Base-by-base conservation (phyloP, 37 sponge, comb jelly and placozoan species). In the Lycopodina hypogea region DNA sequence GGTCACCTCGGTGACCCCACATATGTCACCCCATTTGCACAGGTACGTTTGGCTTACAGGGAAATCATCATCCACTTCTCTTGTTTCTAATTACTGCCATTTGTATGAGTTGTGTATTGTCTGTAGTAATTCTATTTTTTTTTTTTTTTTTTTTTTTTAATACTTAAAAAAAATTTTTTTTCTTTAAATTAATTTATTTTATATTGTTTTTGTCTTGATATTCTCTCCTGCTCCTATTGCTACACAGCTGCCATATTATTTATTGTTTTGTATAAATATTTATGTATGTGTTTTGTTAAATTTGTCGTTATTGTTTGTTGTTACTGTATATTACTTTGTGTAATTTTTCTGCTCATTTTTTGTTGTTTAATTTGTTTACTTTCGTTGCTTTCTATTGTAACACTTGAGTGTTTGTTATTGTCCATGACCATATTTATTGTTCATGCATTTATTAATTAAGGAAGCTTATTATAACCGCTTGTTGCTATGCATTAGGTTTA, bases 1-100 rank as follows among this genome's bases (percentile, higher is more conserved):
- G 71, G 86, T 45, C 73, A 78, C 62, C 29, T 78, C 24, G 83
- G 79, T 3, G 90, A 90, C 22, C 83, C 81, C 48, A 78, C 75
- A 9, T 85, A 72, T 57, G 38, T 85, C 78, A 90, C 86, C 0
- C 90, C 90, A 0, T 90, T 86, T 82, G 90, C 86, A 71, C 90
- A 90, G 83, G 90, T 90, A 68, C 2, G 33, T 36, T 18, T 4
- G 42, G 3, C 19, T 19, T 3, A 72, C 12, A 7, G 73, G 35
- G 53, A 36, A 40, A 32, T 36, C 48, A 45, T 45, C 48, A 45
- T 45, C 8, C 9, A 9, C 9, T 45, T 4, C 48, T 45, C 4
- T 45, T 4, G 4, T 45, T 45, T 12, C 9, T 45, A 45, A 6
- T 59, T 28, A 12, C 60, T 59, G 28, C 60, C 60, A 59, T 26